Evolutionary conservation across 53 echinoderm and acorn worm genomes (phyloP), one percentile per base, ranked within the genome.

Genomic region (Henricia sp.): DNA sequence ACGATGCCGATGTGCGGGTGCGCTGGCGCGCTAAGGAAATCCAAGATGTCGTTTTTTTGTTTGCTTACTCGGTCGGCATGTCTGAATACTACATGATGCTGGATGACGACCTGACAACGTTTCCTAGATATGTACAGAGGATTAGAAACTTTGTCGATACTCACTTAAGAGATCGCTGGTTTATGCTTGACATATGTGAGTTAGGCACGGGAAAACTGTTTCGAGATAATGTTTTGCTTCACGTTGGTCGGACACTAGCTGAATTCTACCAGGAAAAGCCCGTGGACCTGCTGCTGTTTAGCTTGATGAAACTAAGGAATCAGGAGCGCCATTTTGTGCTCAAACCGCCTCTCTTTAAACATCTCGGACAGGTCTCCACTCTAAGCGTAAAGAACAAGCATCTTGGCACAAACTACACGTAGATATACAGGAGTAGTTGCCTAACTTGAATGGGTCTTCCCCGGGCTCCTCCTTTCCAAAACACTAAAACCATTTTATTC

Each of bases 11-110:
- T 32, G 90, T 88, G 12, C 84, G 94, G 20, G 92, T 99, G 0
- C 33, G 51, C 2, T 99, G 99, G 99, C 71, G 99, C 11, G 78
- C 99, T 4, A 99, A 99, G 29, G 94, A 99, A 52, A 91, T 91
- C 20, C 88, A 92, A 12, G 99, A 99, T 50, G 94, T 88, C 53
- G 88, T 94, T 23, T 99, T 90, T 65, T 67, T 95, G 62, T 99
- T 92, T 48, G 69, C 77, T 25, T 99, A 99, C 74, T 90, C 92
- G 71, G 83, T 80, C 25, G 64, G 84, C 43, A 71, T 95, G 43
- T 86, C 99, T 19, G 76, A 90, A 10, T 99, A 92, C 83, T 99
- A 94, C 56, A 55, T 99, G 0, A 94, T 94, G 84, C 83, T 99
- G 2, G 99, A 99, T 48, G 99, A 99, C 51, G 99, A 99, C 73